A percentile compares a stretch with the other conserved stretches of the same genome.
Evolutionary conservation across 1,140 invertebrate genomes (phyloP).

Genomic region (Helicoverpa zea): DNA sequence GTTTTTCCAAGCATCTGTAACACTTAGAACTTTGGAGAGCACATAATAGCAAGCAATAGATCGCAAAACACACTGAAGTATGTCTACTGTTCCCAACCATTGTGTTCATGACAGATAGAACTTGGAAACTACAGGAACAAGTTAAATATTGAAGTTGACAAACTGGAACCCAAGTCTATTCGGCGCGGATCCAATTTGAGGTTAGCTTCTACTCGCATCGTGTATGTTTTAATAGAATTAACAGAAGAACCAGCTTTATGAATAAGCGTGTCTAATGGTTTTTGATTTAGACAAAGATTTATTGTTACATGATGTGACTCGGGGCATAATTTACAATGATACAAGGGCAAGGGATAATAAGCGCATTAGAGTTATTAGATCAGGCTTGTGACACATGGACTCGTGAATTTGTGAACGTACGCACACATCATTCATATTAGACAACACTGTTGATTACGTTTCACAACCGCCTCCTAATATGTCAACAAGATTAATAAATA

Average conservation of each 20-base stretch:
- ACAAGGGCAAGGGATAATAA: slow-evolving; percentile 55
- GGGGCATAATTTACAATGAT: slow-evolving; percentile 42
- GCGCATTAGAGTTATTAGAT: slow-evolving; percentile 50
- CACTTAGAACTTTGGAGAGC: slow-evolving; percentile 49
- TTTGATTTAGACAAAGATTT: slow-evolving; percentile 37
- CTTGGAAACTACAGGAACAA: slow-evolving; percentile 64
- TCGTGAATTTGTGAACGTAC: not conserved
- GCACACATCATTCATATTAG: not conserved
- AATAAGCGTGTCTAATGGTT: slow-evolving; percentile 25
- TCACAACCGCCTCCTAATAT: no score
- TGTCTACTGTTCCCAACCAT: slow-evolving; percentile 56
- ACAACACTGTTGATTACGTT: no score
- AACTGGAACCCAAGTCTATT: slow-evolving; percentile 62
- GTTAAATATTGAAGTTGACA: slow-evolving; percentile 74
- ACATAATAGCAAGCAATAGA: slow-evolving; percentile 54
- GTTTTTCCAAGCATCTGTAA: slow-evolving; percentile 49
- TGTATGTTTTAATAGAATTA: slow-evolving; percentile 53
- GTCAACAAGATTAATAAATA: no score
- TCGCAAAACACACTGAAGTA: slow-evolving; percentile 49
- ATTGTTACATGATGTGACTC: slow-evolving; percentile 23
- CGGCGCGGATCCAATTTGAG: slow-evolving; percentile 58
- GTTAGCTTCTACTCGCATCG: slow-evolving; percentile 48
- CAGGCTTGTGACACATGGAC: slow-evolving; percentile 35
- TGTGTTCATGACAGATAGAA: slow-evolving; percentile 66
- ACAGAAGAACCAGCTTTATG: slow-evolving; percentile 45